Evolutionary conservation across 2,888 invertebrate genomes (phyloP), one percentile per base, ranked within the genome.

Genomic region (Anorthoa munda): DNA sequence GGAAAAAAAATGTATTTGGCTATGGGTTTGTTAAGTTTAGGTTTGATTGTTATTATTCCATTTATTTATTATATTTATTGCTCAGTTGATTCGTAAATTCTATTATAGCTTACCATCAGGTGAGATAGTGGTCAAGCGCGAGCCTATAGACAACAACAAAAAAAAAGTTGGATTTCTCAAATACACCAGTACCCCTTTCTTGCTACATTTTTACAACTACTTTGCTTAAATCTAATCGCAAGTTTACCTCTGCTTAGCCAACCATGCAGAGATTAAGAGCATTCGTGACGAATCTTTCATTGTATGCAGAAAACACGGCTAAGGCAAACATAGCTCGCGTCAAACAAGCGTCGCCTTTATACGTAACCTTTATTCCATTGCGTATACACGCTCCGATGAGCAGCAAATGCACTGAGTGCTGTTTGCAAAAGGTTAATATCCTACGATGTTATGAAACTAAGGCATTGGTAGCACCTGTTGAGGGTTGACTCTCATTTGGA

Each of bases 401-500:
- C 76, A 71, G 66, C 63, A 66, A 73, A 79, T 79, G 76, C 81
- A 75, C 66, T 70, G 56, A 74, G 78, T 55, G 66, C 17, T 75
- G 74, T 78, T 84, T 85, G 77, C 87, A 81, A 84, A 72, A 86
- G 84, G 84, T 82, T 71, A 84, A 79, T 84, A 82, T 75, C 76
- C 81, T 81, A 69, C 55, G 39, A 68, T 59, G 63, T 82, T 82
- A 81, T 79, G 80, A 86, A 80, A 82, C 59, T 71, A 51, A 65
- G 17, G 72, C 23, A 64, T 74, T 60, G 17, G 7, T 50, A 70
- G 65, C 61, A 55, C 56, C 58, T 17, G 12, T n/a, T 17, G 4
- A 56, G 55, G 70, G 76, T 21, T 63, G 15, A 45, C n/a, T 61
- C 12, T 23, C 13, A 13, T 66, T 51, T 60, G 21, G n/a, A 1